phyloP scores from a whole-genome alignment of 2,888 invertebrate genomes.

The Asteroscopus sphinx region DNA sequence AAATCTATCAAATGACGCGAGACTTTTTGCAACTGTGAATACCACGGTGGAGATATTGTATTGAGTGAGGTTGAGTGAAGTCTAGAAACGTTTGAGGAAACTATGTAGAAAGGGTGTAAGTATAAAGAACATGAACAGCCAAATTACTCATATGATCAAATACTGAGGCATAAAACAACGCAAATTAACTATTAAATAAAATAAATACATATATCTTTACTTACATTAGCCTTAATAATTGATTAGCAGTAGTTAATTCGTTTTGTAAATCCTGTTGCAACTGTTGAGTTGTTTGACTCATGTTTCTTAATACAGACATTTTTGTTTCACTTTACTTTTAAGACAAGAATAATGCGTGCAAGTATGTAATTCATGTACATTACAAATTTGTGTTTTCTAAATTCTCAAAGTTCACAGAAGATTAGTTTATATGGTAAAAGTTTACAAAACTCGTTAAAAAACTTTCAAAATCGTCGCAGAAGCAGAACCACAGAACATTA shows the following conservation, averaged over 20 bases:
- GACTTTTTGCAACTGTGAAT: too few relatives aligned
- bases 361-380: too few relatives aligned
- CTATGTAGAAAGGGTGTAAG: background rate
- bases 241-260: constrained; percentile 78
- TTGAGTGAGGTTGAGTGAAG: too few relatives aligned
- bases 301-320: constrained; percentile 52
- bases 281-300: constrained; percentile 60
- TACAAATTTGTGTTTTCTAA: too few relatives aligned
- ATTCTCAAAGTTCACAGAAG: too few relatives aligned
- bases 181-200: background rate
- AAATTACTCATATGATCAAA: too few relatives aligned
- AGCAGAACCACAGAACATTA: too few relatives aligned
- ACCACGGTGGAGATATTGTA: too few relatives aligned
- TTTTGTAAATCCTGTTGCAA: constrained; percentile 81
- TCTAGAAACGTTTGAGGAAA: background rate
- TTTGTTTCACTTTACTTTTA: constrained; percentile 5
- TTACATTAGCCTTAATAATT: constrained; percentile 79
- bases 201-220: constrained; percentile 36
- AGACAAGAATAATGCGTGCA: background rate
- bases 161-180: background rate
- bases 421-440: too few relatives aligned
- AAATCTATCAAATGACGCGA: too few relatives aligned
- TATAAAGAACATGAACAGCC: background rate
- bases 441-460: too few relatives aligned
- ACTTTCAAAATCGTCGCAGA: too few relatives aligned